Conservation (phyloP, 2,797 vertebrate genomes). For the Siniperca undulata region DNA sequence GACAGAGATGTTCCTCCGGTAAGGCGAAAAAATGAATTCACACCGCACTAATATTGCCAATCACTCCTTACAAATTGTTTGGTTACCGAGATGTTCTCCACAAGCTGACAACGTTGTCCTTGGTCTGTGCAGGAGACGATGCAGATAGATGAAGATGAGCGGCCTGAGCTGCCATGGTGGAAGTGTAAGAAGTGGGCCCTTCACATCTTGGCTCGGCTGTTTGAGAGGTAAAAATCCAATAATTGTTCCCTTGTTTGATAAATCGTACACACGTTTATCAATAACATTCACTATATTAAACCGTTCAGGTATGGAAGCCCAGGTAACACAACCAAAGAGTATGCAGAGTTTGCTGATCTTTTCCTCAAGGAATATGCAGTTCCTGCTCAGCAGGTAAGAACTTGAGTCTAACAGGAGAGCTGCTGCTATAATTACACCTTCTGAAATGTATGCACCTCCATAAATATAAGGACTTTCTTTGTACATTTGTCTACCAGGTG, state of each 20-base stretch:
- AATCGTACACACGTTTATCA: rapidly evolving
- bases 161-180: conserved; percentile 98
- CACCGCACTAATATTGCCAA: background rate
- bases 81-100: background rate
- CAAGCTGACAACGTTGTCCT: conserved; percentile 9
- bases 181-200: conserved; percentile 99
- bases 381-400: conserved; percentile 93
- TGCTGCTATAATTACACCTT: background rate
- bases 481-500: conserved; percentile 85
- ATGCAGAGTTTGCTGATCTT: conserved; percentile 97
- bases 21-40: conserved; percentile 68
- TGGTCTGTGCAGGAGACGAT: conserved; percentile 91
- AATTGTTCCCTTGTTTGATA: background rate
- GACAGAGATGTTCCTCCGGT: conserved; percentile 97
- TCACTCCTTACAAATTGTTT: background rate
- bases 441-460: background rate
- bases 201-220: conserved; percentile 97
- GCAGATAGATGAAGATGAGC: conserved; percentile 97
- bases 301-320: conserved; percentile 94
- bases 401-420: background rate
- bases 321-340: conserved; percentile 99
- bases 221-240: conserved; percentile 90
- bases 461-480: conserved; percentile 1
- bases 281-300: background rate
- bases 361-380: conserved; percentile 99